Base-by-base conservation (phyloP, 2,113 vertebrate species). In the Microcebus murinus region DNA sequence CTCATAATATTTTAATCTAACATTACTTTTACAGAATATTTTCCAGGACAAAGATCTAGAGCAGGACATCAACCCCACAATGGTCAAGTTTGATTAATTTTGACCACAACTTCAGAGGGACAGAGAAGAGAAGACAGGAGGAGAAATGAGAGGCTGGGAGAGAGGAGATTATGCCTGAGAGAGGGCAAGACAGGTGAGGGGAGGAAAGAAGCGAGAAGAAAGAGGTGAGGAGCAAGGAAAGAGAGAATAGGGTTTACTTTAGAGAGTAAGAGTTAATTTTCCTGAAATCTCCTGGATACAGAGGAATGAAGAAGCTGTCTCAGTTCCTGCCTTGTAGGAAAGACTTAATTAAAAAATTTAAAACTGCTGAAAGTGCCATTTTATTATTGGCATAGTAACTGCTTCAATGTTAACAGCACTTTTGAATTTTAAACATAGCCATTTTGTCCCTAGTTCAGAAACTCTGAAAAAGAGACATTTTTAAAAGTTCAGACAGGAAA, bases 341-440 rank as follows among this genome's bases (percentile, higher is more conserved):
- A 94, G 65, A 87, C 80, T 96, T 73, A 63, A 90, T 90, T 90
- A 92, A 94, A 87, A 91, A 90, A 3, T 21, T 90, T 81, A 39
- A 71, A 97, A 93, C 71, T 77, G 52, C 91, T 91, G 59, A 88
- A 81, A 95, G 68, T 63, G 61, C 59, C 88, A 1, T 84, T 95
- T 95, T 90, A 73, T 95, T 90, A 61, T 65, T 77, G 84, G 74
- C 25, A 84, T 45, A 80, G 21, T 79, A 63, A 21, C 71, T 80
- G 25, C 80, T 96, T 92, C 21, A 79, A 31, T 17, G 4, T 93
- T 91, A 84, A 93, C 0, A 87, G 55, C 55, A 77, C 18, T 91
- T 93, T 63, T 89, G 42, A 89, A 93, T 93, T 95, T 93, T 88
- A 93, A 95, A 93, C 29, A 65, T 23, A 80, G 23, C 14, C 18